A percentile compares a stretch with the other conserved stretches of the same genome.
These are phyloP conservation scores for Seriola rivoliana DNA, from an alignment of 2,113 vertebrate species.

Conservation along the genomic window DNA sequence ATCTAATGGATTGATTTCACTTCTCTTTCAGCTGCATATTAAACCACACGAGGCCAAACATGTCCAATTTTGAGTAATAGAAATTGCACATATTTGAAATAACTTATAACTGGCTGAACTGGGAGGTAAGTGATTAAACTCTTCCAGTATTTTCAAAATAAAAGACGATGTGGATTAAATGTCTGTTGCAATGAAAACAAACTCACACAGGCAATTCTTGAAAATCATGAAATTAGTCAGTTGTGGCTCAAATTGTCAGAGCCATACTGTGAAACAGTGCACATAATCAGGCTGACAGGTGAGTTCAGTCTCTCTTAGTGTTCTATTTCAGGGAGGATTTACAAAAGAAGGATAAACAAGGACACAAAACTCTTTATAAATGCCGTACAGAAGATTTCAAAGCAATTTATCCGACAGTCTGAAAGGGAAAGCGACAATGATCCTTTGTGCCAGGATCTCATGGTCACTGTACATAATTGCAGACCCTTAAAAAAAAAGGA, in stretches of 20 bases:
- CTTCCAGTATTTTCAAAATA: constrained; percentile 6
- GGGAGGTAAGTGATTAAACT: neutral
- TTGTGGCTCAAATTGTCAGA: neutral
- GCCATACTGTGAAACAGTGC: neutral
- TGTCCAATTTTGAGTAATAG: neutral
- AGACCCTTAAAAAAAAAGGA: constrained; percentile 32
- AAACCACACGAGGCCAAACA: no score
- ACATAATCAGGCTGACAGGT: constrained; percentile 11
- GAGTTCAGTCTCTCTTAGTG: neutral
- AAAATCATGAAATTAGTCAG: neutral
- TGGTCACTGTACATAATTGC: constrained; percentile 30
- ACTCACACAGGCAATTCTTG: neutral
- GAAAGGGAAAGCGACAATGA: constrained; percentile 41
- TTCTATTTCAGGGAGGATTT: constrained; percentile 5
- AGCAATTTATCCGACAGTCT: constrained; percentile 31
- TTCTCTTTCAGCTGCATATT: neutral
- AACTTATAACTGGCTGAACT: neutral
- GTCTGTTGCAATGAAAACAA: neutral
- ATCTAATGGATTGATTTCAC: neutral
- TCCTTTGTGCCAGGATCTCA: constrained; percentile 42
- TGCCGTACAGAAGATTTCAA: constrained; percentile 11
- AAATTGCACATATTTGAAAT: neutral
- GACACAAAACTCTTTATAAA: constrained; percentile 12
- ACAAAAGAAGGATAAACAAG: constrained; percentile 28
- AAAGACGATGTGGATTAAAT: neutral